Evolutionary conservation across 1,140 invertebrate species (phyloP).

Genomic region (Oryctes rhinoceros): DNA sequence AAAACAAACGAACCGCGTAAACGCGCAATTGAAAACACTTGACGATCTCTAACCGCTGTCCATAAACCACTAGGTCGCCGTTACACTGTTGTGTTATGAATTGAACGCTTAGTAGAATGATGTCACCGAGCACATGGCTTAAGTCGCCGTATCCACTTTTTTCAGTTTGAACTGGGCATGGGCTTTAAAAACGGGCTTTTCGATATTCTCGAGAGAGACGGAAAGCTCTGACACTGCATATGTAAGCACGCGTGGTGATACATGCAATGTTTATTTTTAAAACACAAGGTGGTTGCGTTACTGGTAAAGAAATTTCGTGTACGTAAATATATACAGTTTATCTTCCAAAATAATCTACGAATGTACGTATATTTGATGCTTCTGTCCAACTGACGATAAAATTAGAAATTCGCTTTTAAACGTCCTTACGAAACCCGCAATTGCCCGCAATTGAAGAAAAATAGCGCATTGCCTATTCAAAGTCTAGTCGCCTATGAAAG

Average conservation of each 20-base stretch:
- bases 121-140: constrained; percentile 33
- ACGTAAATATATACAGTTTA: background rate
- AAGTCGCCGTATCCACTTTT: background rate
- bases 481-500: constrained; percentile 20
- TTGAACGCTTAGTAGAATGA: constrained; percentile 9
- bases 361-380: background rate
- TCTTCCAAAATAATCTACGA: background rate
- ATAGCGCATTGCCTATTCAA: background rate
- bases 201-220: background rate
- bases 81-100: constrained; percentile 11
- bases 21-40: too few relatives aligned
- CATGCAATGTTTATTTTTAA: constrained; percentile 36
- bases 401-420: constrained; percentile 15
- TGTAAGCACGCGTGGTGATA: background rate
- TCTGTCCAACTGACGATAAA: background rate
- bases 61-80: constrained; percentile 26
- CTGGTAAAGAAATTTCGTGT: background rate
- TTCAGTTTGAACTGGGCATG: background rate
- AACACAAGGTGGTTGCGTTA: constrained; percentile 29
- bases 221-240: background rate
- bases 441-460: too few relatives aligned
- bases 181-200: background rate
- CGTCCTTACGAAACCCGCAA: background rate
- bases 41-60: constrained; percentile 8
- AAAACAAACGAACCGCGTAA: background rate